Conservation (phyloP, 2,113 vertebrate genomes). For the Apodemus sylvaticus region DNA sequence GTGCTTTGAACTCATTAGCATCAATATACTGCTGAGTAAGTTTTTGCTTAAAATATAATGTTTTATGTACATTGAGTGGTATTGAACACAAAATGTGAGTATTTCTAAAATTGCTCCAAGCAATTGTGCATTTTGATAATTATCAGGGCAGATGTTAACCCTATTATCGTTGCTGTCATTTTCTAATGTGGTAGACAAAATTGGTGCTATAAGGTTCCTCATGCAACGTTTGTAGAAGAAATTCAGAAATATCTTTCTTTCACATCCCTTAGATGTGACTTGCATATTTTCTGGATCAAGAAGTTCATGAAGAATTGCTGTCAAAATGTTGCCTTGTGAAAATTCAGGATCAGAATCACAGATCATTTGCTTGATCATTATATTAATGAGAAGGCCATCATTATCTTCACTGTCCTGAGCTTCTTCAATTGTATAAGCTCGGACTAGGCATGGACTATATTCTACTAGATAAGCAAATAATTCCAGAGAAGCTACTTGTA, state of each 20-base stretch:
- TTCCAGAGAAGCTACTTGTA: slow-evolving; percentile 93
- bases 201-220: slow-evolving; percentile 92
- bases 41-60: slow-evolving; percentile 97
- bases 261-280: slow-evolving; percentile 90
- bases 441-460: slow-evolving; percentile 93
- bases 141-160: slow-evolving; percentile 91
- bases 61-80: slow-evolving; percentile 96
- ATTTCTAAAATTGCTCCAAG: slow-evolving; percentile 95
- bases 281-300: slow-evolving; percentile 96
- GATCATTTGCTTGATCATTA: slow-evolving; percentile 97
- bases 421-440: slow-evolving; percentile 95
- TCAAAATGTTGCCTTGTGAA: slow-evolving; percentile 91
- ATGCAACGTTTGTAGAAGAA: slow-evolving; percentile 99
- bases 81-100: slow-evolving; percentile 96
- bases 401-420: slow-evolving; percentile 91
- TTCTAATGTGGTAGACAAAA: slow-evolving; percentile 92
- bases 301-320: slow-evolving; percentile 91
- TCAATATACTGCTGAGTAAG: slow-evolving; percentile 88
- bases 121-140: slow-evolving; percentile 93
- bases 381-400: slow-evolving; percentile 94
- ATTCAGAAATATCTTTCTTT: slow-evolving; percentile 94
- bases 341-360: slow-evolving; percentile 96
- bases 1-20: not conserved
- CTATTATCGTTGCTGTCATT: slow-evolving; percentile 85
- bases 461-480: slow-evolving; percentile 97